A percentile compares a stretch with the other conserved stretches of the same genome.
phyloP scores from a whole-genome alignment of 2,888 invertebrate species.

The Hypsopygia costalis region DNA sequence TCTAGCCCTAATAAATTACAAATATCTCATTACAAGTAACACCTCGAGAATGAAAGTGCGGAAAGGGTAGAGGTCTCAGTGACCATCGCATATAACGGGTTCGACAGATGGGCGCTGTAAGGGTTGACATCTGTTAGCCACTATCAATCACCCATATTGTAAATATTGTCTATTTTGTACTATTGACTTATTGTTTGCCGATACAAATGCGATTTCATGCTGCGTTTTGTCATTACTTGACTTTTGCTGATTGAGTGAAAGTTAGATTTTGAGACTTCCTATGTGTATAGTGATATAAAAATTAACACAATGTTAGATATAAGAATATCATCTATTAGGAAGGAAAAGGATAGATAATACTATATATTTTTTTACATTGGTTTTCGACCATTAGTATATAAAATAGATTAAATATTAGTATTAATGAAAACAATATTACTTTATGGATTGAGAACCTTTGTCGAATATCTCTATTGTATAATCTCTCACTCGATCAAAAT shows the following conservation, averaged over 20 bases:
- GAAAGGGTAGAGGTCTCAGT: slow-evolving; percentile 32
- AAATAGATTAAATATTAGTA: too few species aligned
- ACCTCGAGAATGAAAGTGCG: slow-evolving; percentile 28
- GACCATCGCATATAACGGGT: slow-evolving; percentile 44
- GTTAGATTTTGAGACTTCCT: background rate
- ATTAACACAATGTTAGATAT: too few species aligned
- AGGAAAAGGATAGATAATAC: too few species aligned
- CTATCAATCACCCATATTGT: slow-evolving; percentile 67
- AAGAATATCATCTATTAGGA: too few species aligned
- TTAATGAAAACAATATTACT: too few species aligned
- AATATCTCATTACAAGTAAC: background rate
- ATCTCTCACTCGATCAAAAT: too few species aligned
- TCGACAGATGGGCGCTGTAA: slow-evolving; percentile 66
- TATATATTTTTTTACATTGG: too few species aligned
- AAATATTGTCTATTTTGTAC: slow-evolving; percentile 62
- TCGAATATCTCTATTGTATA: too few species aligned
- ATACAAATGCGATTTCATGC: slow-evolving; percentile 51
- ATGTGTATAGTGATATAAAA: too few species aligned
- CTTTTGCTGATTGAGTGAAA: slow-evolving; percentile 21
- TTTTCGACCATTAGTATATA: too few species aligned
- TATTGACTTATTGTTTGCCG: slow-evolving; percentile 62
- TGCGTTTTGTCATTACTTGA: slow-evolving; percentile 47
- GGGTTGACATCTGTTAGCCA: slow-evolving; percentile 71
- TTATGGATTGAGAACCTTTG: too few species aligned
- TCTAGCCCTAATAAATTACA: background rate